Evolutionary conservation across 2,888 invertebrate species (phyloP).

Genomic region (Caprella mutica): DNA sequence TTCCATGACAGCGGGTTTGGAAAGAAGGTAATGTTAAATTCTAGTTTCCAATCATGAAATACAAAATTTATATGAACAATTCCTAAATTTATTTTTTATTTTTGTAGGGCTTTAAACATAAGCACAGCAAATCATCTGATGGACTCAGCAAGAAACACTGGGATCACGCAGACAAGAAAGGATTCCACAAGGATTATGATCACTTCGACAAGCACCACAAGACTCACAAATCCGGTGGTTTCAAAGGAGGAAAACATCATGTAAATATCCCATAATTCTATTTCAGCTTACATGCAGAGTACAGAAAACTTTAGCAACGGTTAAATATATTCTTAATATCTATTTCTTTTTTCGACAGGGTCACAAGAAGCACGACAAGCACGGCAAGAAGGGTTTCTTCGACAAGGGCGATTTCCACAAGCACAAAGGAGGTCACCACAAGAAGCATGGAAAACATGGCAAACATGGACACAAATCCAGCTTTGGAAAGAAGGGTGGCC

Average conservation of each 20-base stretch:
- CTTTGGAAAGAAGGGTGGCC: conserved; percentile 26
- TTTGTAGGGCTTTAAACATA: conserved; percentile 1
- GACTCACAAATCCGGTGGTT: conserved; percentile 12
- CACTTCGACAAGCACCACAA: conserved; percentile 10
- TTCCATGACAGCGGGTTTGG: conserved; percentile 65
- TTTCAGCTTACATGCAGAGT: too few species aligned
- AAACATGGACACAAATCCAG: conserved; percentile 40
- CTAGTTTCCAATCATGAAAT: too few species aligned
- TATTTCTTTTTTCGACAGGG: conserved; percentile 39
- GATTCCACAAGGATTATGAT: conserved; percentile 11
- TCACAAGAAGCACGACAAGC: conserved; percentile 34
- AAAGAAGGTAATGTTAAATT: conserved; percentile 46
- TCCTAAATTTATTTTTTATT: too few species aligned
- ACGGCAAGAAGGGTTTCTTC: conserved; percentile 55
- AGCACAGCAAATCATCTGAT: not conserved
- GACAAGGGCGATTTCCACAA: conserved; percentile 48
- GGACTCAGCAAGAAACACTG: conserved; percentile 11
- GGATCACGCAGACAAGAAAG: conserved; percentile 9
- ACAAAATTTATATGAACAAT: not conserved
- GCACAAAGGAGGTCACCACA: conserved; percentile 40
- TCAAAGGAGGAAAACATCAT: not conserved
- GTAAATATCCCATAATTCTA: too few species aligned
- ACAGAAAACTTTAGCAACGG: too few species aligned
- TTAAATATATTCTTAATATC: too few species aligned
- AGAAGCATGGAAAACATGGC: conserved; percentile 48